Conservation (phyloP, 2,797 vertebrate species). For the Cacajao melanocephalus region DNA sequence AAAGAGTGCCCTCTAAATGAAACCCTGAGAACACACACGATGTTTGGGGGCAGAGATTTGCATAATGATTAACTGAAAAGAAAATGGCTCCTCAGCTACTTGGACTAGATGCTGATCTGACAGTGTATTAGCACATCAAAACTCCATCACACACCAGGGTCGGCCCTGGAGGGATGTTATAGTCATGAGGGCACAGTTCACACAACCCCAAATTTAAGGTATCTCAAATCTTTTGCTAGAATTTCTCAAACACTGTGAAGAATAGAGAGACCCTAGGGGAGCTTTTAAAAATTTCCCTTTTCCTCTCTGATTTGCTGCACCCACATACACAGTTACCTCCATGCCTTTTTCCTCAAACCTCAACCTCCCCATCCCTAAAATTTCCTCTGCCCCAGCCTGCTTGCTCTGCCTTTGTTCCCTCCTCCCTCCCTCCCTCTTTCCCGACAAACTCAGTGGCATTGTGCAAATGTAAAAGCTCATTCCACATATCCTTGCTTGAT, state of each 20-base stretch:
- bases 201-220: background rate
- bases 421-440: background rate
- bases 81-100: background rate
- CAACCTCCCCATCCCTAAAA: background rate
- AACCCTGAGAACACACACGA: background rate
- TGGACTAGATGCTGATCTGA: conserved; percentile 10
- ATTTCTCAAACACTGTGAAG: background rate
- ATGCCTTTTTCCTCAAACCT: background rate
- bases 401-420: background rate
- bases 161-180: background rate
- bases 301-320: background rate
- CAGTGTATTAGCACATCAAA: background rate
- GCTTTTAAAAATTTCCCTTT: background rate
- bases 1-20: background rate
- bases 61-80: conserved; percentile 28
- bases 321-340: background rate
- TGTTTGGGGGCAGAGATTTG: background rate
- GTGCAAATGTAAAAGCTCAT: background rate
- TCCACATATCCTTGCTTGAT: background rate
- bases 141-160: background rate
- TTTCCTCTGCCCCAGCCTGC: background rate
- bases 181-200: background rate
- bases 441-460: background rate
- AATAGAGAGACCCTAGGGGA: background rate
- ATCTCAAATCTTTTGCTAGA: background rate